Base-by-base conservation (phyloP, 2,113 vertebrate genomes). In the Penelope pileata region DNA sequence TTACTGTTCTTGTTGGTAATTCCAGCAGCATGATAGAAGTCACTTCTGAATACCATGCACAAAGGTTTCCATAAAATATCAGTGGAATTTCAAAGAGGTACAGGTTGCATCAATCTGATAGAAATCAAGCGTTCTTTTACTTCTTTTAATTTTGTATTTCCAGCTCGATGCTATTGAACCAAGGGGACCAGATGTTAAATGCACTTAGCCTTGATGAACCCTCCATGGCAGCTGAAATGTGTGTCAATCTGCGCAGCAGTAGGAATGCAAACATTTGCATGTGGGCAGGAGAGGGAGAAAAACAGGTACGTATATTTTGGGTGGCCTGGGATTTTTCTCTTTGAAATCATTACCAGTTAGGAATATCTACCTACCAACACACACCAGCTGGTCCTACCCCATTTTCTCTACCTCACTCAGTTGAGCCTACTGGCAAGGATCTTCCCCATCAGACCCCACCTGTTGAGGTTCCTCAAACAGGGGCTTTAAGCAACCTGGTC, bases 361-460 rank as follows among this genome's bases (percentile, higher is more conserved):
- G 18, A 54, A 76, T 11, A 16, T 8, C 51, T 13, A 11, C 1
- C 48, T 9, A 5, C 26, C 16, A 60, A 13, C 19, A 23, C 76
- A 64, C 91, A 30, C 80, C 76, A 53, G 83, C 72, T 90, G 91
- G 48, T 93, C 91, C 90, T 26, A 50, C 32, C 64, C 79, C 83
- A 53, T 66, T 77, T 80, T 42, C 59, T 50, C 90, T 68, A 66
- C 85, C 36, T 30, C 2, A 53, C 30, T 77, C 68, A 30, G 10
- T 0, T 2, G 38, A 73, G 60, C 34, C 77, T 22, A 13, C 6
- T 83, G 88, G 59, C 69, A 86, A 62, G 77, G 56, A 94, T n/a
- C 59, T 63, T 88, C 34, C 82, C 70, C 62, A 60, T 47, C 77
- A 53, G 53, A 85, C n/a, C 59, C 58, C 70, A 85, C 74, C 85